Base-by-base conservation (phyloP, 2,113 vertebrate genomes). In the Empidonax alnorum region DNA sequence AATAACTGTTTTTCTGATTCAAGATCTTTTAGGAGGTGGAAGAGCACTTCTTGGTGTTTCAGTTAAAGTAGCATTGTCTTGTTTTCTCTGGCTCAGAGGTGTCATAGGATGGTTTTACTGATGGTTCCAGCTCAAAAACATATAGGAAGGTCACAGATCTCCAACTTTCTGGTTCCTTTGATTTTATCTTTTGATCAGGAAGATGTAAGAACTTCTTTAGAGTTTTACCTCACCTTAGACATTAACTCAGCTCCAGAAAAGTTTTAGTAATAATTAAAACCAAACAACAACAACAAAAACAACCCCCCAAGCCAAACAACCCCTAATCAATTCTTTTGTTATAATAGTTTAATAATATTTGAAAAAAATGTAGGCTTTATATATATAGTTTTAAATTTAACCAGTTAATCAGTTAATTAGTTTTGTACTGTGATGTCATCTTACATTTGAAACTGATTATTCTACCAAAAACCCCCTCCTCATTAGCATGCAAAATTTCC, bases 381-480 rank as follows among this genome's bases (percentile, higher is more conserved):
- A 22, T 63, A 25, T 68, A 8, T 31, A 41, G 5, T 53, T 82
- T 27, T 65, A 74, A 50, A 19, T 59, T 12, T 62, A 77, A 61
- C 2, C 8, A 30, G 14, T 23, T 69, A 39, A 56, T 42, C 6
- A 42, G 41, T 15, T 35, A 35, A 35, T 35, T 35, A 35, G 41
- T 33, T 81, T 80, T 49, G 5, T 52, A 35, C 14, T 79, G 5
- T 49, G 13, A 71, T 42, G 16, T 46, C 10, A 21, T 79, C 50
- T 77, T 46, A 22, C 2, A 31, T 63, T 78, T 74, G 55, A 42
- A 87, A 53, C 3, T 33, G 33, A 59, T 68, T 75, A 7, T 67
- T 50, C 47, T 61, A 20, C 31, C 33, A 62, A 59, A 78, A 63
- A 0, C 0, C 0, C 2, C 4, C 7, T 61, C 25, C 0, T 8